Evolutionary conservation across 2,113 vertebrate genomes (phyloP).

Genomic region (Phoxinus phoxinus): DNA sequence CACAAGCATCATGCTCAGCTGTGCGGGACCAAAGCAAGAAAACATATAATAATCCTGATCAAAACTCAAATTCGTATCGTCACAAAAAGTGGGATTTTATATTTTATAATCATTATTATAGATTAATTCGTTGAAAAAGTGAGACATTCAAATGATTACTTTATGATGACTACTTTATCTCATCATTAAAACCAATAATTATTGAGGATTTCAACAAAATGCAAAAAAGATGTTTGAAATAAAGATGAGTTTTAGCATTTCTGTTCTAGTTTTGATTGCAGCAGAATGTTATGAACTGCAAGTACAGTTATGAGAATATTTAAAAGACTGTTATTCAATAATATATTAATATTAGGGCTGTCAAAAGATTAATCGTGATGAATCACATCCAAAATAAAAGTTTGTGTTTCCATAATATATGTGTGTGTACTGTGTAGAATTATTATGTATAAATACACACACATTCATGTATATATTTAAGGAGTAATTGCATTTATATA

Average conservation of each 20-base stretch:
- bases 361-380: too few relatives aligned
- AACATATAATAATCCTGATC: not conserved
- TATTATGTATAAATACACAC: too few relatives aligned
- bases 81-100: not conserved
- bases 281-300: too few relatives aligned
- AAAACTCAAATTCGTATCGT: not conserved
- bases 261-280: not conserved
- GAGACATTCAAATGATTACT: not conserved
- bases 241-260: not conserved
- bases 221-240: not conserved
- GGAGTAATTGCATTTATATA: too few relatives aligned
- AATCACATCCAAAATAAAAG: too few relatives aligned
- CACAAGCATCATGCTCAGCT: not conserved
- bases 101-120: not conserved
- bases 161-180: not conserved
- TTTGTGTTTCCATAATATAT: too few relatives aligned
- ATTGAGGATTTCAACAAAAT: not conserved
- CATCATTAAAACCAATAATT: not conserved
- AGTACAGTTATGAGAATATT: too few relatives aligned
- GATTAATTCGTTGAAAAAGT: not conserved
- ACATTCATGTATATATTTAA: too few relatives aligned
- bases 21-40: not conserved
- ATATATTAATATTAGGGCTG: too few relatives aligned
- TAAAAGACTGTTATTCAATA: too few relatives aligned
- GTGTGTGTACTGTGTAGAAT: too few relatives aligned